Evolutionary conservation across 2,113 vertebrate genomes (phyloP), one percentile per base, ranked within the genome.

Genomic region (Mugil cephalus): DNA sequence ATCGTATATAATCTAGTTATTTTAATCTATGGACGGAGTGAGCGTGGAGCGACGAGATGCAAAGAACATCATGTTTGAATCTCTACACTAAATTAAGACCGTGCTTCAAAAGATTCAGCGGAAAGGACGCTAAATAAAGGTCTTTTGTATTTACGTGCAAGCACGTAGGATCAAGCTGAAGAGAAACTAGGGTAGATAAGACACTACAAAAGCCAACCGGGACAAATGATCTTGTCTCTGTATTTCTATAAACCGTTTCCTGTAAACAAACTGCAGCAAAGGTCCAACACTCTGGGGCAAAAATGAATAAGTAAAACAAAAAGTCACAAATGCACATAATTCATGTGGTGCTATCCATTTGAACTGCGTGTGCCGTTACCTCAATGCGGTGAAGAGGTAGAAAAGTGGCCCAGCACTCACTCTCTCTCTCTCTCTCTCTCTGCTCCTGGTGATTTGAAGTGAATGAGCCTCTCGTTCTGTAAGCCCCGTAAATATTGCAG

Each of bases 401-500:
- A 52, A 80, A 77, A 88, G 82, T 77, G 82, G 78, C 64, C 78
- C 14, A 4, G 63, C 73, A 30, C 24, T 30, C n/a, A n/a, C 24
- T 30, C 24, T 30, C 24, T 84, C 68, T 67, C 75, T 71, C 82
- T 78, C 77, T 65, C 71, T 63, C 62, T 70, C 69, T 74, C 48
- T 74, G 79, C 81, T 79, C 50, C 77, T n/a, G 77, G 80, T 89
- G 78, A 82, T 89, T 87, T 86, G 86, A 91, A 87, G 76, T 82
- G 80, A 85, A 69, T 62, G 88, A 92, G 82, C 90, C 90, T 90
- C 83, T 90, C 82, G 58, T 87, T 85, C 80, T 68, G 83, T 83
- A 80, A 55, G 84, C 79, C 68, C 10, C 66, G 73, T 93, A 92
- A 92, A 94, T 94, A 92, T 94, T 94, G 94, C 86, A 92, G 83